Evolutionary conservation across 1,140 invertebrate species (phyloP).

Genomic region (Meloidogyne floridensis): DNA sequence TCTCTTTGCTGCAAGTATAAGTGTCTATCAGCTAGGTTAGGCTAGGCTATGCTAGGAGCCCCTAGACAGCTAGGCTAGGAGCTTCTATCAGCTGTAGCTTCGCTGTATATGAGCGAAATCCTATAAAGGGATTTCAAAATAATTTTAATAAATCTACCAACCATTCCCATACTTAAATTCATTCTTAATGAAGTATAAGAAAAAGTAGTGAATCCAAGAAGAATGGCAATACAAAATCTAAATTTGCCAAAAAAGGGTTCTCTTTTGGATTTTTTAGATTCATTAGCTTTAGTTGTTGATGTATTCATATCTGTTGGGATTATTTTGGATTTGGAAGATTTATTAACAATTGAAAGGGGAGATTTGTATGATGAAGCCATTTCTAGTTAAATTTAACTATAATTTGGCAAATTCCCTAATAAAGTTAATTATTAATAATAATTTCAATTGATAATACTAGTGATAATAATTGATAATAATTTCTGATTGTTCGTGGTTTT

Average conservation of each 20-base stretch:
- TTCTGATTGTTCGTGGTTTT: neutral
- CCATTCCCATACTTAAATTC: slow-evolving; percentile 38
- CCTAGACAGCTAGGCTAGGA: too few species aligned
- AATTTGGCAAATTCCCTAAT: neutral
- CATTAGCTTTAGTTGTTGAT: neutral
- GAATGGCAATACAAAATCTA: slow-evolving; percentile 22
- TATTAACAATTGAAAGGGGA: neutral
- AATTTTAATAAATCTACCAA: neutral
- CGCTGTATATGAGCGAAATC: too few species aligned
- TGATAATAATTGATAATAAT: too few species aligned
- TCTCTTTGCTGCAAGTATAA: too few species aligned
- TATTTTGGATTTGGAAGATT: neutral
- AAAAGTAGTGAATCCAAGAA: slow-evolving; percentile 23
- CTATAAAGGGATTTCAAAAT: neutral
- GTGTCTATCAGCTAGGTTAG: too few species aligned
- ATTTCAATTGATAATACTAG: too few species aligned
- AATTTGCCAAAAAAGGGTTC: slow-evolving; percentile 19
- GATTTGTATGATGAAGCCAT: neutral
- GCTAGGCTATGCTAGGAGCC: too few species aligned
- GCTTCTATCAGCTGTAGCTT: too few species aligned
- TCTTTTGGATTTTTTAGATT: neutral
- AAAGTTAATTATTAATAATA: too few species aligned
- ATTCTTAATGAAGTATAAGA: slow-evolving; percentile 35
- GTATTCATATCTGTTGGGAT: neutral
- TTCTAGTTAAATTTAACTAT: neutral